A percentile compares a stretch with the other conserved stretches of the same genome.
phyloP scores from a whole-genome alignment of 2,113 vertebrate genomes.

The Apteryx owenii region DNA sequence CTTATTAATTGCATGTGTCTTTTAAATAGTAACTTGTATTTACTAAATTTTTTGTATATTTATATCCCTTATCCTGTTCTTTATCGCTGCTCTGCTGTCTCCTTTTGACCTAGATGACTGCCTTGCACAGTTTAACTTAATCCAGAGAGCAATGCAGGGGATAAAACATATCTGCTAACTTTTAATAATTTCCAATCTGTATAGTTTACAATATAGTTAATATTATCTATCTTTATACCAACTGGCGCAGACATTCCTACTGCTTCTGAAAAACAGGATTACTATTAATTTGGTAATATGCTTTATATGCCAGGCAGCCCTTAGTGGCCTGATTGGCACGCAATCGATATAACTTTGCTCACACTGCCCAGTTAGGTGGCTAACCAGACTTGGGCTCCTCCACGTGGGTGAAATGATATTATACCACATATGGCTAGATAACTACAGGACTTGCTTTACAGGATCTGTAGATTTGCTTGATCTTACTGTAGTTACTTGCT shows the following conservation, averaged over 20 bases:
- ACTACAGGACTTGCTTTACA: background rate
- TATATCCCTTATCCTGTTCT: background rate
- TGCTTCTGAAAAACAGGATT: background rate
- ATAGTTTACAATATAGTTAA: background rate
- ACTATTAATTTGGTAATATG: background rate
- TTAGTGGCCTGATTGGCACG: background rate
- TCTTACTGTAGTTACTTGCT: background rate
- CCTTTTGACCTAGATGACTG: background rate
- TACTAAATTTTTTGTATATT: background rate
- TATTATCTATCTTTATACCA: background rate
- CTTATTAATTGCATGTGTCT: background rate
- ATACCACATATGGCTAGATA: background rate
- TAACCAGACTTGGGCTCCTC: background rate
- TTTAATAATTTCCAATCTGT: background rate
- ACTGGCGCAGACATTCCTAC: background rate
- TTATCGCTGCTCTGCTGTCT: background rate
- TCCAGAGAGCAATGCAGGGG: background rate
- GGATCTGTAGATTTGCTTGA: background rate
- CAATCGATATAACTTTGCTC: background rate
- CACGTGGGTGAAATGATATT: background rate
- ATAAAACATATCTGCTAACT: background rate
- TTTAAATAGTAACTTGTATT: slow-evolving; percentile 26
- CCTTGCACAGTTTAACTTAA: background rate
- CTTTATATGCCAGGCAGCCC: background rate
- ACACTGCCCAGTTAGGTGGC: background rate